These are phyloP conservation scores for Epinotia brunnichana DNA, from an alignment of 2,888 invertebrate species.

Conservation along the genomic window DNA sequence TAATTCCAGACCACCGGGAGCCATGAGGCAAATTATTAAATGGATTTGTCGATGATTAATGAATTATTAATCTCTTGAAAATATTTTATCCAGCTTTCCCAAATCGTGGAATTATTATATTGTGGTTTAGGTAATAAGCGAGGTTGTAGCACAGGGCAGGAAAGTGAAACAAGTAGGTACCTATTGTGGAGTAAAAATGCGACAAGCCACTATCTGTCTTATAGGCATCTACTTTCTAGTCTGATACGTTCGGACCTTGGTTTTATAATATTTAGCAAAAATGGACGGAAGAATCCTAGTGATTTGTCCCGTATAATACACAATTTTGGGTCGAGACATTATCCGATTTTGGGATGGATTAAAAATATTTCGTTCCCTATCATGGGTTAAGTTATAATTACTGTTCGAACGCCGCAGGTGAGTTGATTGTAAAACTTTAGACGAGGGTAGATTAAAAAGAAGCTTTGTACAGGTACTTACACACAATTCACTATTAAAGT, in stretches of 20 bases:
- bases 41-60: constrained; percentile 41
- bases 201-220: not conserved
- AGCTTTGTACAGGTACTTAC: too few relatives aligned
- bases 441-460: too few relatives aligned
- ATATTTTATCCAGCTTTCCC: constrained; percentile 32
- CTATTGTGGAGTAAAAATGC: not conserved
- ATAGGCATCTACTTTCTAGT: not conserved
- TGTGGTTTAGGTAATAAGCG: constrained; percentile 41
- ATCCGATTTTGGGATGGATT: constrained; percentile 37
- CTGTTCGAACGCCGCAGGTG: constrained; percentile 2
- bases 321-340: constrained; percentile 21
- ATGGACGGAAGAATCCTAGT: not conserved
- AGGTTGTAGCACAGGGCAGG: constrained; percentile 25
- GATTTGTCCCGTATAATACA: constrained; percentile 35
- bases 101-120: constrained; percentile 41
- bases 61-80: constrained; percentile 41
- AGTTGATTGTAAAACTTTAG: constrained; percentile 4
- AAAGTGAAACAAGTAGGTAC: constrained; percentile 1
- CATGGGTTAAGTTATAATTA: constrained; percentile 14
- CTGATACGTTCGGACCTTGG: not conserved
- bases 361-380: constrained; percentile 16
- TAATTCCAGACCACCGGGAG: constrained; percentile 11
- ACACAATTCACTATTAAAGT: too few relatives aligned
- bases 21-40: constrained; percentile 34
- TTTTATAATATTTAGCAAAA: not conserved